These are phyloP conservation scores for Osmoderma eremita DNA, from an alignment of 2,888 invertebrate species.

Conservation along the genomic window DNA sequence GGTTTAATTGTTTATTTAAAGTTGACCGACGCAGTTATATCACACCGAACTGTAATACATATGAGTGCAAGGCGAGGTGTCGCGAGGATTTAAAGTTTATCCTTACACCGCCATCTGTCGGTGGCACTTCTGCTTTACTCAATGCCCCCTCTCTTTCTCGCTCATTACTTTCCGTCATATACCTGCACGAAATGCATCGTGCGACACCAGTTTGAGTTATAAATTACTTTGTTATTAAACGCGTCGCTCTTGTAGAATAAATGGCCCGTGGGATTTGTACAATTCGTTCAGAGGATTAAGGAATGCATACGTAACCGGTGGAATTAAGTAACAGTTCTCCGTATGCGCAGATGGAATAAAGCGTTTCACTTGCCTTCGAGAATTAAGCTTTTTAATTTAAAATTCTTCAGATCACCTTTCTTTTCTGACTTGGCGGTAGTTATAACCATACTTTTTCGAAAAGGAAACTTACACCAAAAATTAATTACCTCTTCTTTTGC, in stretches of 20 bases:
- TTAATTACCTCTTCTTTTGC: too few relatives aligned
- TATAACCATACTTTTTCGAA: too few relatives aligned
- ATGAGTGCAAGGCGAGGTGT: slow-evolving; percentile 14
- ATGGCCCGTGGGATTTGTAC: slow-evolving; percentile 25
- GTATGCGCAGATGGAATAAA: too few relatives aligned
- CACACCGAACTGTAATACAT: neutral
- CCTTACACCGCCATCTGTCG: slow-evolving; percentile 42
- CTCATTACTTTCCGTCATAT: slow-evolving; percentile 2
- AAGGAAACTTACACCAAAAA: too few relatives aligned
- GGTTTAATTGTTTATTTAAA: slow-evolving; percentile 7
- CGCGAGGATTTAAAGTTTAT: slow-evolving; percentile 37
- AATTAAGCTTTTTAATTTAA: too few relatives aligned
- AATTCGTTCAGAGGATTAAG: slow-evolving; percentile 9
- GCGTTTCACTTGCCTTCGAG: too few relatives aligned
- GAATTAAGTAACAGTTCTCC: too few relatives aligned
- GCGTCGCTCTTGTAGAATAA: slow-evolving; percentile 18
- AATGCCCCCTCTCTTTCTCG: neutral
- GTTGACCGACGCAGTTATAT: slow-evolving; percentile 33
- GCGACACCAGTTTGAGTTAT: slow-evolving; percentile 27
- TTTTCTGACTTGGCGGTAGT: too few relatives aligned
- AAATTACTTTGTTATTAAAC: slow-evolving; percentile 36
- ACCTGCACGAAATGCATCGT: slow-evolving; percentile 12
- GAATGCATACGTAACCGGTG: neutral
- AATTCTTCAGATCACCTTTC: too few relatives aligned
- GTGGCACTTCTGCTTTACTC: slow-evolving; percentile 41